phyloP scores from a whole-genome alignment of 2,888 invertebrate genomes.

The Agrochola macilenta region DNA sequence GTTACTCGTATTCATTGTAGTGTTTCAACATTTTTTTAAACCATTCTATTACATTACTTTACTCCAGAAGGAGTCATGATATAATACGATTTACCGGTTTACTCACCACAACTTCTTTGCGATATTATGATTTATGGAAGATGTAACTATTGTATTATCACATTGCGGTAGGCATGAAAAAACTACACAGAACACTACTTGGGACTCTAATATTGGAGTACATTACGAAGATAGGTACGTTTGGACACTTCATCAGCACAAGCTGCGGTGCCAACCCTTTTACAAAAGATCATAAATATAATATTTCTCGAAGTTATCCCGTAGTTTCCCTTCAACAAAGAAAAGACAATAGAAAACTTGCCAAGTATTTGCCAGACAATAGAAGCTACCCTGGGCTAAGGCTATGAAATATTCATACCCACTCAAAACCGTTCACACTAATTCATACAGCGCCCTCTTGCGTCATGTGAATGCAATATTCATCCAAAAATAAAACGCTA shows the following conservation, averaged over 20 bases:
- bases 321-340: slow-evolving; percentile 7
- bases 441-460: slow-evolving; percentile 28
- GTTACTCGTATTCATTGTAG: background rate
- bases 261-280: background rate
- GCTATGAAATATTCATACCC: slow-evolving; percentile 41
- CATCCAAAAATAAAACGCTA: slow-evolving; percentile 23
- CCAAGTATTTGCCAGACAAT: slow-evolving; percentile 40
- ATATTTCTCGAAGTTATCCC: slow-evolving; percentile 33
- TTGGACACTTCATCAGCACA: slow-evolving; percentile 1
- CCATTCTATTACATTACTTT: background rate
- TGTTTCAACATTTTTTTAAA: background rate
- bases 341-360: slow-evolving; percentile 42
- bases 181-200: background rate
- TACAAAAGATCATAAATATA: slow-evolving; percentile 13
- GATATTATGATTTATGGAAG: too few relatives aligned
- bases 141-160: background rate
- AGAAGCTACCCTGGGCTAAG: slow-evolving; percentile 13
- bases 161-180: background rate
- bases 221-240: background rate
- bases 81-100: background rate
- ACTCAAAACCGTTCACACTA: slow-evolving; percentile 22
- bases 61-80: background rate
- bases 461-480: slow-evolving; percentile 12
- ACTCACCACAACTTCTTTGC: background rate
- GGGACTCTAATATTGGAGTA: background rate